These are phyloP conservation scores for Rattus rattus DNA, from an alignment of 2,113 vertebrate genomes.

Conservation along the genomic window DNA sequence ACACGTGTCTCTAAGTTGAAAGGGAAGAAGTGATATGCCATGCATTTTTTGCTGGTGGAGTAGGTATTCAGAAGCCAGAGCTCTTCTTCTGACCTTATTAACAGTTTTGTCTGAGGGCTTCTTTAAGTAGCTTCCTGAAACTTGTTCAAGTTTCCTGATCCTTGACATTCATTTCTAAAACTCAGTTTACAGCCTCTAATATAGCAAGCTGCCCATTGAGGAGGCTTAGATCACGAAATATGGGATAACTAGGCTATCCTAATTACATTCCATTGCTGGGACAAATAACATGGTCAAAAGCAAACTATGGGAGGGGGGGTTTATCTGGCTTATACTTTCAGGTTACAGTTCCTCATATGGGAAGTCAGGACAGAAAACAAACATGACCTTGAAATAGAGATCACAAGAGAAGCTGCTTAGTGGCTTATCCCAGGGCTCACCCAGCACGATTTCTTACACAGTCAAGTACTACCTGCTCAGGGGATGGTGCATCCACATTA, in stretches of 20 bases:
- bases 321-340: background rate
- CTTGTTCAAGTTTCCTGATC: background rate
- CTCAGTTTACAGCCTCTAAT: background rate
- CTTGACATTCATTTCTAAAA: conserved; percentile 17
- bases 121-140: background rate
- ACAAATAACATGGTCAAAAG: background rate
- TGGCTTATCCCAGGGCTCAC: background rate
- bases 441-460: background rate
- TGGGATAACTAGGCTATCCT: background rate
- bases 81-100: background rate
- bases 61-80: background rate
- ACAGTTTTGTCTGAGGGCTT: background rate
- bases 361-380: background rate
- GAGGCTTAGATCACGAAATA: background rate
- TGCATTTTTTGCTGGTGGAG: background rate
- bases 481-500: background rate
- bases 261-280: background rate
- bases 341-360: background rate
- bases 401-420: no score
- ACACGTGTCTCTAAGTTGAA: background rate
- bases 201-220: background rate
- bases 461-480: background rate
- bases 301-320: background rate
- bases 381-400: background rate
- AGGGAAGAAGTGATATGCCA: background rate